A percentile compares a stretch with the other conserved stretches of the same genome.
Conservation (phyloP, 2,113 vertebrate species). For the Gobius niger region DNA sequence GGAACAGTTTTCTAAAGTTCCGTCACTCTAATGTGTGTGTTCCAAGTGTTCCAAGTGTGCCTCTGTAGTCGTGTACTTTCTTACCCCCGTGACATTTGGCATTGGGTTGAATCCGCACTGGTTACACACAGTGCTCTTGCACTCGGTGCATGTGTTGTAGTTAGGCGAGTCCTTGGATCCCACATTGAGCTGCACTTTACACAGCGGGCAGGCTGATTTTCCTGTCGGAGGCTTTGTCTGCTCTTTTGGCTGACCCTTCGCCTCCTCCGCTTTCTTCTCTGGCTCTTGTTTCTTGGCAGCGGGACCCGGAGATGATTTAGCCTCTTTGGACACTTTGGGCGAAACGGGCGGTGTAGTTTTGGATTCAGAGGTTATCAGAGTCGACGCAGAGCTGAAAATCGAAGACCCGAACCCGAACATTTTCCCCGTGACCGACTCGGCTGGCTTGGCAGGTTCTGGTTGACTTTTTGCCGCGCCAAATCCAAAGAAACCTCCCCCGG, state of each 20-base stretch:
- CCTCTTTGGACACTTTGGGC: slow-evolving; percentile 62
- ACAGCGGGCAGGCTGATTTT: slow-evolving; percentile 81
- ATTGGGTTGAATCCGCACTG: slow-evolving; percentile 96
- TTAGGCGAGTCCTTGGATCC: slow-evolving; percentile 85
- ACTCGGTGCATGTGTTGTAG: slow-evolving; percentile 89
- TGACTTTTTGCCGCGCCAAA: slow-evolving; percentile 69
- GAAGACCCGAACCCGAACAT: slow-evolving; percentile 75
- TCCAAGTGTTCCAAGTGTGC: too few relatives aligned
- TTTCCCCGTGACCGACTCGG: slow-evolving; percentile 72
- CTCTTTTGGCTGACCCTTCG: slow-evolving; percentile 51
- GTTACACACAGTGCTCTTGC: slow-evolving; percentile 89
- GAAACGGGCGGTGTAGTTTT: slow-evolving; percentile 62
- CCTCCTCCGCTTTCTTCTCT: slow-evolving; percentile 60
- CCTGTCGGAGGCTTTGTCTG: slow-evolving; percentile 48
- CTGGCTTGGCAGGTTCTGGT: slow-evolving; percentile 74
- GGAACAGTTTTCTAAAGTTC: too few relatives aligned
- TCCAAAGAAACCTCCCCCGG: slow-evolving; percentile 69
- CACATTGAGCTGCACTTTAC: slow-evolving; percentile 86
- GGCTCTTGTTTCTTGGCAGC: slow-evolving; percentile 49
- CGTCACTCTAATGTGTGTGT: not conserved
- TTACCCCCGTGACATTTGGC: slow-evolving; percentile 88
- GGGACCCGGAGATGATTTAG: slow-evolving; percentile 23
- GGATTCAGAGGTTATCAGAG: slow-evolving; percentile 72
- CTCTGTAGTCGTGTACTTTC: slow-evolving; percentile 2
- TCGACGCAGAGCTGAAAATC: slow-evolving; percentile 77